Evolutionary conservation across 2,888 invertebrate species (phyloP).

Genomic region (Megaustenia siamemsis): DNA sequence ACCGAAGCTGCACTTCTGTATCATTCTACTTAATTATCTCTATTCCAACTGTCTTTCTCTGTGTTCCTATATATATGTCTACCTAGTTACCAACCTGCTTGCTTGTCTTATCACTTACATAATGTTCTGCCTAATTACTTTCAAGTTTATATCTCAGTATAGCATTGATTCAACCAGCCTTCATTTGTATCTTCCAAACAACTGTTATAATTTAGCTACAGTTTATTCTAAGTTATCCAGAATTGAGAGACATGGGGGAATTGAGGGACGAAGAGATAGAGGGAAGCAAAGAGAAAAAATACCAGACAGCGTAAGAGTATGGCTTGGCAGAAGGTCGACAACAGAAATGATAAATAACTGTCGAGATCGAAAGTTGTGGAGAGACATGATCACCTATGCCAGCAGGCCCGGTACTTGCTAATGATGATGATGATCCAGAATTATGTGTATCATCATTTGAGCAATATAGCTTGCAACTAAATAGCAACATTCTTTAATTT

Average conservation of each 20-base stretch:
- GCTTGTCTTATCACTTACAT: neutral
- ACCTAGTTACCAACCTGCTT: neutral
- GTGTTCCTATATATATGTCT: neutral
- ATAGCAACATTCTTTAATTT: neutral
- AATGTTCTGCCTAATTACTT: neutral
- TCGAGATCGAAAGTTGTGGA: too few relatives aligned
- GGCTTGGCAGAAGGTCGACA: too few relatives aligned
- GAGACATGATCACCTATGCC: too few relatives aligned
- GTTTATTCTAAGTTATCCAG: neutral
- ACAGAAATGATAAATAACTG: too few relatives aligned
- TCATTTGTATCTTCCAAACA: neutral
- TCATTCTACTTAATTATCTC: neutral
- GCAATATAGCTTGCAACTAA: neutral
- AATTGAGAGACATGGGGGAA: neutral
- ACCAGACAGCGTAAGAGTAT: too few relatives aligned
- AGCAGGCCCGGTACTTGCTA: too few relatives aligned
- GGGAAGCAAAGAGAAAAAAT: too few relatives aligned
- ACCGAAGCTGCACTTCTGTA: too few relatives aligned
- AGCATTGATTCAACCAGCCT: neutral
- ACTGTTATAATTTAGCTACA: neutral
- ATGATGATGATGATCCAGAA: neutral
- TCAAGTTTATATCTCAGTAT: neutral
- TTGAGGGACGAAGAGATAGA: too few relatives aligned
- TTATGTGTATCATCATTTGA: neutral
- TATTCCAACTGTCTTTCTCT: neutral